Evolutionary conservation across 2,888 invertebrate genomes (phyloP).

Genomic region (Sminthurinus aureus): DNA sequence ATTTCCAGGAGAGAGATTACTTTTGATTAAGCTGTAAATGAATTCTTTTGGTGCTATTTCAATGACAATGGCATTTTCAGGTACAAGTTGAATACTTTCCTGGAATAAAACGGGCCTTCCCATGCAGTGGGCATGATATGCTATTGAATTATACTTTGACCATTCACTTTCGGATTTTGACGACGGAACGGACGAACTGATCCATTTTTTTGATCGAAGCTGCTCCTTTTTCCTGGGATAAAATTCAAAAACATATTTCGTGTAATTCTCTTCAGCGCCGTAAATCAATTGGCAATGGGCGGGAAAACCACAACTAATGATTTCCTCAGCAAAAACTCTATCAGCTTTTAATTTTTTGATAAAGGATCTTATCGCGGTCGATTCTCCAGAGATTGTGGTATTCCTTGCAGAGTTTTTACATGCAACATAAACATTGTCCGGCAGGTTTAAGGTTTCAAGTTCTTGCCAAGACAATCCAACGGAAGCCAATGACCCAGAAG

Average conservation of each 20-base stretch:
- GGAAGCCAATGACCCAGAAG: slow-evolving; percentile 65
- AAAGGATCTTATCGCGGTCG: slow-evolving; percentile 87
- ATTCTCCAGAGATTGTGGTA: too few species aligned
- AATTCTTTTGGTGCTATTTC: slow-evolving; percentile 64
- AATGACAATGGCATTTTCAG: too few species aligned
- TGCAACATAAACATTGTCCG: slow-evolving; percentile 82
- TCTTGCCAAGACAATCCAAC: slow-evolving; percentile 68
- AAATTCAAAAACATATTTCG: too few species aligned
- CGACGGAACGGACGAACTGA: too few species aligned
- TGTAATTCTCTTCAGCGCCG: too few species aligned
- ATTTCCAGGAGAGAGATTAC: slow-evolving; percentile 65
- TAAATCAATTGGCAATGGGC: too few species aligned
- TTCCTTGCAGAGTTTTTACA: slow-evolving; percentile 95
- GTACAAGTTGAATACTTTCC: slow-evolving; percentile 66
- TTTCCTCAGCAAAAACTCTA: slow-evolving; percentile 69
- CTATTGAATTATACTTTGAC: neutral
- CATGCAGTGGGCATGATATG: slow-evolving; percentile 13
- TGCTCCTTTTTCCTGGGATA: too few species aligned
- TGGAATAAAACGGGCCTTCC: slow-evolving; percentile 9
- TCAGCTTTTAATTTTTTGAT: slow-evolving; percentile 74
- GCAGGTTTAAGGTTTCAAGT: slow-evolving; percentile 74
- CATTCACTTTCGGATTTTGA: slow-evolving; percentile 61
- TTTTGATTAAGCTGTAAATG: slow-evolving; percentile 66
- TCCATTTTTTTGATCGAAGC: too few species aligned
- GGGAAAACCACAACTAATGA: slow-evolving; percentile 64